phyloP scores from a whole-genome alignment of 2,797 vertebrate genomes.

The Dicrostonyx torquatus region DNA sequence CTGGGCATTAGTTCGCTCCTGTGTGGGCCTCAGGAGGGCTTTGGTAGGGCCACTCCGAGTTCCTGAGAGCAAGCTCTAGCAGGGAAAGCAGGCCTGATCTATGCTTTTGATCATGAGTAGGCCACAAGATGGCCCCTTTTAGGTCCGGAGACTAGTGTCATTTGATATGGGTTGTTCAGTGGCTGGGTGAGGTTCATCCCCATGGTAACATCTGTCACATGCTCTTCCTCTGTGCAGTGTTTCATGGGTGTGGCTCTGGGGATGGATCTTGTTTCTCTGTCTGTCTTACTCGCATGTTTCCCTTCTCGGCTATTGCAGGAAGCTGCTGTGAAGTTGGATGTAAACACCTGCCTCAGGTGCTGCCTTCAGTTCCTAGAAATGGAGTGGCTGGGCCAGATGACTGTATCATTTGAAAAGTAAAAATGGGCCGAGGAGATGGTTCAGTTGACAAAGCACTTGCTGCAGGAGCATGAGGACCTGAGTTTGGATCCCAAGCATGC shows the following conservation, averaged over 20 bases:
- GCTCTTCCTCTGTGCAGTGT: background rate
- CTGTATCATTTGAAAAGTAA: background rate
- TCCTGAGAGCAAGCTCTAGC: background rate
- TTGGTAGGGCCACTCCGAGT: background rate
- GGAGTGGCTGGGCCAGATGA: background rate
- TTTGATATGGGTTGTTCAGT: background rate
- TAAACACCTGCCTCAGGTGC: background rate
- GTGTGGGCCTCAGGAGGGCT: background rate
- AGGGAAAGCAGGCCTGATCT: no score
- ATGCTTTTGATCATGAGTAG: background rate
- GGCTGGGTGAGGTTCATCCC: background rate
- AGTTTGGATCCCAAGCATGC: background rate
- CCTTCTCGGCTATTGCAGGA: background rate
- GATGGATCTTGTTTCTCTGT: background rate
- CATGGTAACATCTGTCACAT: background rate
- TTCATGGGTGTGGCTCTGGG: background rate
- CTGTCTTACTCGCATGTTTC: background rate
- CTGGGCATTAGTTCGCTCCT: background rate
- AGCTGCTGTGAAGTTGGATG: background rate
- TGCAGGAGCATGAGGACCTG: background rate
- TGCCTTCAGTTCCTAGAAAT: background rate
- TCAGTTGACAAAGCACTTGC: background rate
- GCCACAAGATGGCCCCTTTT: background rate
- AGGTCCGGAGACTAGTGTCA: background rate
- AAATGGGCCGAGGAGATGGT: background rate